Evolutionary conservation across 2,888 invertebrate genomes (phyloP).

Genomic region (Meiosimyza platycephala): DNA sequence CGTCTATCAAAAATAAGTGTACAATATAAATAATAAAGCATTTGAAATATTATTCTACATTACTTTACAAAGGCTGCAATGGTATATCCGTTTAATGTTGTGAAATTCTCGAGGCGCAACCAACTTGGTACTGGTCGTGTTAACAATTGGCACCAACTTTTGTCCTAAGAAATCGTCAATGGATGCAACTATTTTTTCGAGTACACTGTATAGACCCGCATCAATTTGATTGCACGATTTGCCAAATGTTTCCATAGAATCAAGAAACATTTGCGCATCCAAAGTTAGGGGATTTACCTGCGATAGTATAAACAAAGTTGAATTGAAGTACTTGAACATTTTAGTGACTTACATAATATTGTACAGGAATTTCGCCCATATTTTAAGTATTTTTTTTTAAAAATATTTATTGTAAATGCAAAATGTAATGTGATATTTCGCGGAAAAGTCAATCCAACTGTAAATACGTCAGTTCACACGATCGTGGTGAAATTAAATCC

Average conservation of each 20-base stretch:
- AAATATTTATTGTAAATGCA: too few species aligned
- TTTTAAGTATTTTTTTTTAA: neutral
- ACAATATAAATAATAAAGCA: neutral
- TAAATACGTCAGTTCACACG: too few species aligned
- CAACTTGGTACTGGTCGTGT: constrained; percentile 44
- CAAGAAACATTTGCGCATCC: constrained; percentile 56
- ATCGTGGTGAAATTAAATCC: too few species aligned
- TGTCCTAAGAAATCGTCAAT: constrained; percentile 55
- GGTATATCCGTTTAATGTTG: constrained; percentile 51
- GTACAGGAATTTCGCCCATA: constrained; percentile 1
- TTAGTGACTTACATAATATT: constrained; percentile 22
- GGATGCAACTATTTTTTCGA: constrained; percentile 53
- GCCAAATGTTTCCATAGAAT: constrained; percentile 47
- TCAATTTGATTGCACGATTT: constrained; percentile 49
- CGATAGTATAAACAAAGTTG: neutral
- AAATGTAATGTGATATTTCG: too few species aligned
- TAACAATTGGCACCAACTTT: constrained; percentile 49
- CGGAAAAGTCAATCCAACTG: too few species aligned
- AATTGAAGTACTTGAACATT: neutral
- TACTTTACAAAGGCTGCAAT: constrained; percentile 46
- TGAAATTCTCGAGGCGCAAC: constrained; percentile 48
- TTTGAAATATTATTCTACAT: neutral
- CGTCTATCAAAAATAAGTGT: constrained; percentile 1
- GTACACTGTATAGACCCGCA: constrained; percentile 47
- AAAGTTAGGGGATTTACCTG: constrained; percentile 59